These are phyloP conservation scores for Choreutis nemorana DNA, from an alignment of 2,888 invertebrate species.

Conservation along the genomic window DNA sequence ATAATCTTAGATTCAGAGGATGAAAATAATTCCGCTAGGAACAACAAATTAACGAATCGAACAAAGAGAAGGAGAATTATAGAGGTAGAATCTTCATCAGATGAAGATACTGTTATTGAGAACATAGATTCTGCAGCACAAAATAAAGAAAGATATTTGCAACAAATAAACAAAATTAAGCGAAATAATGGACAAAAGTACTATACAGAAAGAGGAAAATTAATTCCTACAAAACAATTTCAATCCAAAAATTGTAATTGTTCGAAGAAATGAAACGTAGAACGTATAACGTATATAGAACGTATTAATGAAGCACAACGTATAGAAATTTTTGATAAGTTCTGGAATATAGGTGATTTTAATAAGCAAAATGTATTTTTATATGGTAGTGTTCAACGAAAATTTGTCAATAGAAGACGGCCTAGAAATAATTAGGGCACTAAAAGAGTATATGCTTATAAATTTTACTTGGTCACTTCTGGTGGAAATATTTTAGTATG, in stretches of 20 bases:
- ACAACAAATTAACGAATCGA: slow-evolving; percentile 1
- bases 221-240: slow-evolving; percentile 5
- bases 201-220: slow-evolving; percentile 6
- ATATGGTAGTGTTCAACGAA: slow-evolving; percentile 5
- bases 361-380: slow-evolving; percentile 8
- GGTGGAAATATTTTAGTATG: slow-evolving; percentile 7
- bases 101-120: slow-evolving; percentile 3
- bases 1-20: slow-evolving; percentile 8
- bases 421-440: slow-evolving; percentile 7
- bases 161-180: slow-evolving; percentile 3
- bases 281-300: no score
- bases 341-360: slow-evolving; percentile 7
- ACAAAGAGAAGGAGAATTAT: no score
- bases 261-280: slow-evolving; percentile 6
- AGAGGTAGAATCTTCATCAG: no score
- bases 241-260: slow-evolving; percentile 8
- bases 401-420: slow-evolving; percentile 7
- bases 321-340: slow-evolving; percentile 7
- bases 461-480: slow-evolving; percentile 7
- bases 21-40: slow-evolving; percentile 7
- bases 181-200: slow-evolving; percentile 4
- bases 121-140: slow-evolving; percentile 2
- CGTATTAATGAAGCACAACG: slow-evolving; percentile 6
- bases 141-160: slow-evolving; percentile 3
- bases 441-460: slow-evolving; percentile 7